Evolutionary conservation across 2,888 invertebrate genomes (phyloP), one percentile per base, ranked within the genome.

Genomic region (Eristalis arbustorum): DNA sequence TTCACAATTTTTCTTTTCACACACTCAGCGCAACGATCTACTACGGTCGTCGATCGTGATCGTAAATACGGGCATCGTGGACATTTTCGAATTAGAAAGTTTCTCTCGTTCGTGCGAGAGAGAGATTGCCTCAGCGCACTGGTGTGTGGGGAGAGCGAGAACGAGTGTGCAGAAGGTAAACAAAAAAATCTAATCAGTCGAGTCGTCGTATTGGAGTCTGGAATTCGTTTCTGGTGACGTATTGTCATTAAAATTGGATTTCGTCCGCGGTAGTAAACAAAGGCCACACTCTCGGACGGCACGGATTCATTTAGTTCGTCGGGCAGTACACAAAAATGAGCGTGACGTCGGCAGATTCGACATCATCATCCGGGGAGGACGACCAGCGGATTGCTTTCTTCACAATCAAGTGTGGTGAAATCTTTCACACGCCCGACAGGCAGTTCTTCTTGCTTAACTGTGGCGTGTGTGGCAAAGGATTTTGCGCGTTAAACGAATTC

Each of bases 361-460:
- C 28, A 14, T 31, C 78, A 59, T 18, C 73, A n/a, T 40, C 64
- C 6, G 49, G 18, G n/a, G 75, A 69, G 28, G 64, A 59, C 13
- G 75, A 81, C 59, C 75, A 69, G 8, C 63, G 75, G 31, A 75
- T 81, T 71, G 63, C 81, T 14, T 81, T 81, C 66, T 81, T 75
- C 25, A 81, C 81, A 62, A 75, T 81, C 10, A 81, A 81, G 59
- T 81, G 81, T 75, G 81, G 81, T 10, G 81, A 81, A 66, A 81
- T 81, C 11, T 81, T 75, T 42, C 81, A 75, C n/a, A 81, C 81
- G 42, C 81, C 81, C 34, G 81, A 81, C 28, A 69, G 75, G 34
- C 81, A 81, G 49, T 81, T 81, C 28, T 81, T 81, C 22, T 25
- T 81, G 5, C 75, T 81, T 13, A 81, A 81, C 14, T 81, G 81